These are phyloP conservation scores for Petrolisthes manimaculis DNA, from an alignment of 2,888 invertebrate species.

Conservation along the genomic window DNA sequence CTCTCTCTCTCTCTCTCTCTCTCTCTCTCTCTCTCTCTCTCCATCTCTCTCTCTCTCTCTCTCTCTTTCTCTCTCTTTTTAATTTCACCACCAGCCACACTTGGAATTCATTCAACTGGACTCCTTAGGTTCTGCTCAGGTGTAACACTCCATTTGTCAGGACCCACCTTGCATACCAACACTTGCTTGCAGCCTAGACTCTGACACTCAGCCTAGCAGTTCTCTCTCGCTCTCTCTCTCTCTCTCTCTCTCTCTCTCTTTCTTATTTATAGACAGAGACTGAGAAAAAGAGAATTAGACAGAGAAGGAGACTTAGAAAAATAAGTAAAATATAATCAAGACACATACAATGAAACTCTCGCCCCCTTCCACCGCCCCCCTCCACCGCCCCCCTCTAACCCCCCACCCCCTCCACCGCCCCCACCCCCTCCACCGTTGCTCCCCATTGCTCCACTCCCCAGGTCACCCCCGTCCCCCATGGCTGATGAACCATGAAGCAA, in stretches of 20 bases:
- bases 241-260: background rate
- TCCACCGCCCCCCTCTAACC: background rate
- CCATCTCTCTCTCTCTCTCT: no score
- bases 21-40: background rate
- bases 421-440: background rate
- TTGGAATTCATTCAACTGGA: slow-evolving; percentile 16
- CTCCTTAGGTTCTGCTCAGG: slow-evolving; percentile 32
- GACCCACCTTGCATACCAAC: background rate
- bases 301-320: no score
- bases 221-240: background rate
- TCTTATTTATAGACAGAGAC: background rate
- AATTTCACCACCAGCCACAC: slow-evolving; percentile 10
- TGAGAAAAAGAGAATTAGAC: no score
- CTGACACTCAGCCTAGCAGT: background rate
- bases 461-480: no score
- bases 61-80: background rate
- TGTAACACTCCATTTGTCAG: slow-evolving; percentile 37
- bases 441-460: background rate
- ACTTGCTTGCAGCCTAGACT: background rate
- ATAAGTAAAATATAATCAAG: no score
- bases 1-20: background rate
- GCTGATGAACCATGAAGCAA: no score
- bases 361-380: background rate
- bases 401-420: background rate
- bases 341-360: no score